Conservation (phyloP, 2,888 invertebrate genomes). For the Zhengitettix transpicula region DNA sequence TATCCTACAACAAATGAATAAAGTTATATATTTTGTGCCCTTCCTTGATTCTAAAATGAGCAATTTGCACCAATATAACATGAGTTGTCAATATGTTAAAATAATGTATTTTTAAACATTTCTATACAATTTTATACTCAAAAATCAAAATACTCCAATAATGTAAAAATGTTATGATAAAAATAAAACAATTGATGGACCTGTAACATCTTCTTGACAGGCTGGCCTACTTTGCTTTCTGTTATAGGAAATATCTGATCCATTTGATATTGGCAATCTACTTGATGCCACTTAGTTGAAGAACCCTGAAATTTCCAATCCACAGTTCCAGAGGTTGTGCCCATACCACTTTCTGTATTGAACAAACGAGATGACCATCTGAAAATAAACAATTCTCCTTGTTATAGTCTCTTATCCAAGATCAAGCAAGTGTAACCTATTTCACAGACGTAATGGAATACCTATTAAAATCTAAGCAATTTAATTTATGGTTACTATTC, state of each 20-base stretch:
- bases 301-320: constrained; percentile 63
- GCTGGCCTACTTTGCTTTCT: constrained; percentile 37
- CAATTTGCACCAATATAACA: too few relatives aligned
- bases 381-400: constrained; percentile 3
- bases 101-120: too few relatives aligned
- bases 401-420: not conserved
- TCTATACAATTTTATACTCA: too few relatives aligned
- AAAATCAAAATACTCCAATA: too few relatives aligned
- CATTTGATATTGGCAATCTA: constrained; percentile 60
- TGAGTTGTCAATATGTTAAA: too few relatives aligned
- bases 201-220: constrained; percentile 51
- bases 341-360: constrained; percentile 31
- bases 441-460: too few relatives aligned
- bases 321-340: constrained; percentile 40
- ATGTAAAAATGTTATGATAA: too few relatives aligned
- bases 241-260: constrained; percentile 57
- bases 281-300: constrained; percentile 52
- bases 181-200: constrained; percentile 22
- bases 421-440: too few relatives aligned
- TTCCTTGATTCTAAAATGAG: too few relatives aligned
- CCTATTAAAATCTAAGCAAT: too few relatives aligned
- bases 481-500: too few relatives aligned
- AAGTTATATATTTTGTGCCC: too few relatives aligned
- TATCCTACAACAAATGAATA: constrained; percentile 35
- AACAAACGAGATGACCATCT: constrained; percentile 47